Conservation (phyloP, 37 sponge, comb jelly and placozoan genomes). For the Halisarca cf. caerulea region DNA sequence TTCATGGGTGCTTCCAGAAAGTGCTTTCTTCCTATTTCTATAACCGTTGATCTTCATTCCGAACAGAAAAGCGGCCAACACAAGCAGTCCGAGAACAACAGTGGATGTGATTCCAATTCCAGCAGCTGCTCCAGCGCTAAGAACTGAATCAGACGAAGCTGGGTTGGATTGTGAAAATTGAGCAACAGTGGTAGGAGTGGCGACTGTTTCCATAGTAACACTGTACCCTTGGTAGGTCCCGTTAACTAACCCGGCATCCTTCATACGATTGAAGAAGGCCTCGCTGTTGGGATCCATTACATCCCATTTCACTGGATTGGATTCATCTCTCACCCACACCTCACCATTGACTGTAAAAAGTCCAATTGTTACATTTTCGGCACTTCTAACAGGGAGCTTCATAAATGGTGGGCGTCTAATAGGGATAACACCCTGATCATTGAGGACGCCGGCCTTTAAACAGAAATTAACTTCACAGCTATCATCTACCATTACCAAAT, state of each 20-base stretch:
- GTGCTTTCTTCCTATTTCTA: background rate
- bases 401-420: slow-evolving; percentile 16
- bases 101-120: background rate
- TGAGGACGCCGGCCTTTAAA: slow-evolving; percentile 17
- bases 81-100: background rate
- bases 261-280: slow-evolving; percentile 9
- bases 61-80: background rate
- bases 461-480: slow-evolving; percentile 22
- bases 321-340: slow-evolving; percentile 15
- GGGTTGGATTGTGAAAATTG: background rate
- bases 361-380: background rate
- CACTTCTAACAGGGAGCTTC: background rate
- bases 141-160: background rate
- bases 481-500: slow-evolving; percentile 23
- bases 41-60: background rate
- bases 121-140: slow-evolving; percentile 10
- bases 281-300: slow-evolving; percentile 3
- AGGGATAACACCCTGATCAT: slow-evolving; percentile 18
- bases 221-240: background rate
- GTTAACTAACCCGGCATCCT: background rate
- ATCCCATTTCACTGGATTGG: background rate
- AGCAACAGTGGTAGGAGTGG: background rate
- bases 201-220: background rate
- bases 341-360: background rate
- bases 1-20: background rate